phyloP scores from a whole-genome alignment of 2,113 vertebrate genomes.

The Pteronura brasiliensis region DNA sequence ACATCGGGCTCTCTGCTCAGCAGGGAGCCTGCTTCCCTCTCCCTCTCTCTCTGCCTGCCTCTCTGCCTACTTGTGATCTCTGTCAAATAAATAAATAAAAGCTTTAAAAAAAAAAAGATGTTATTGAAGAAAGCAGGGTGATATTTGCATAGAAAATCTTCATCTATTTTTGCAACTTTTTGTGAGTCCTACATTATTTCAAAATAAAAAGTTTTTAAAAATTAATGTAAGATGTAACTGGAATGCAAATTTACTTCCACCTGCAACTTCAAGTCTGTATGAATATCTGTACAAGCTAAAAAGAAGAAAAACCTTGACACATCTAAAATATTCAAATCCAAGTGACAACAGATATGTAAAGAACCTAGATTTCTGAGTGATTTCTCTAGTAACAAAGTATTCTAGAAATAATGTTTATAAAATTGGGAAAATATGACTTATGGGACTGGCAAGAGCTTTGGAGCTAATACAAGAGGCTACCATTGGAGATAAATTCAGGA shows the following conservation, averaged over 20 bases:
- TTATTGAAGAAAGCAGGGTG: background rate
- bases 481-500: background rate
- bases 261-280: background rate
- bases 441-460: background rate
- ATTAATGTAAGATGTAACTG: background rate
- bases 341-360: background rate
- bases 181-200: constrained; percentile 11
- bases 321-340: background rate
- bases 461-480: background rate
- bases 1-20: too few species aligned
- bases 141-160: background rate
- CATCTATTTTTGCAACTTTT: background rate
- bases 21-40: too few species aligned
- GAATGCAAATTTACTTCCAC: background rate
- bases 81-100: too few species aligned
- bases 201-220: background rate
- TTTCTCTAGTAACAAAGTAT: background rate
- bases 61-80: too few species aligned
- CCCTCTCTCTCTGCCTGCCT: too few species aligned
- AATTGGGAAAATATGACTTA: background rate
- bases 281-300: background rate
- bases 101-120: background rate
- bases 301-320: background rate
- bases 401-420: background rate
- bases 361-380: background rate